Conservation (phyloP, 2,888 invertebrate genomes). For the Parascotia fuliginaria region DNA sequence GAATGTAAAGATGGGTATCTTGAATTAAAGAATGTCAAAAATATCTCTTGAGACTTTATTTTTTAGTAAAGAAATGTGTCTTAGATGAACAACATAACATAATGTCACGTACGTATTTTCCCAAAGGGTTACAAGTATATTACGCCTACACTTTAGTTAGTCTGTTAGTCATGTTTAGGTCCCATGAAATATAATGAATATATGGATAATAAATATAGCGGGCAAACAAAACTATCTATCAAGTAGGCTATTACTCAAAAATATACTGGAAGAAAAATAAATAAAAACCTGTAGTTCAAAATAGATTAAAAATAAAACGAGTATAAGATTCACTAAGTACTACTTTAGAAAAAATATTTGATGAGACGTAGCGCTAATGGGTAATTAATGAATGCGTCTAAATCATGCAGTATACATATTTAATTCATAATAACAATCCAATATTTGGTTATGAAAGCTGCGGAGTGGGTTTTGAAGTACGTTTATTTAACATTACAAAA, state of each 20-base stretch:
- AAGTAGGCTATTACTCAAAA: not conserved
- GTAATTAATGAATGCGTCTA: conserved; percentile 12
- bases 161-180: not conserved
- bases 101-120: not conserved
- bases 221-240: not conserved
- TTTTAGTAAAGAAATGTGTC: not conserved
- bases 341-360: no score
- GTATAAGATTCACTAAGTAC: no score
- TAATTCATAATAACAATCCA: conserved; percentile 26
- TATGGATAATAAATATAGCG: no score
- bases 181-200: not conserved
- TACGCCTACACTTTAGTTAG: not conserved
- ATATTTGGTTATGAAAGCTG: conserved; percentile 13
- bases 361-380: not conserved
- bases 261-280: not conserved
- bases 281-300: not conserved
- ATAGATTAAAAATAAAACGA: no score
- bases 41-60: not conserved
- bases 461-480: conserved; percentile 19
- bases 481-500: conserved; percentile 61
- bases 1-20: no score
- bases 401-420: conserved; percentile 11
- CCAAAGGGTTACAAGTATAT: not conserved
- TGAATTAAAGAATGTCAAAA: not conserved
- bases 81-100: not conserved